Evolutionary conservation across 2,888 invertebrate genomes (phyloP).

Genomic region (Xylota segnis): DNA sequence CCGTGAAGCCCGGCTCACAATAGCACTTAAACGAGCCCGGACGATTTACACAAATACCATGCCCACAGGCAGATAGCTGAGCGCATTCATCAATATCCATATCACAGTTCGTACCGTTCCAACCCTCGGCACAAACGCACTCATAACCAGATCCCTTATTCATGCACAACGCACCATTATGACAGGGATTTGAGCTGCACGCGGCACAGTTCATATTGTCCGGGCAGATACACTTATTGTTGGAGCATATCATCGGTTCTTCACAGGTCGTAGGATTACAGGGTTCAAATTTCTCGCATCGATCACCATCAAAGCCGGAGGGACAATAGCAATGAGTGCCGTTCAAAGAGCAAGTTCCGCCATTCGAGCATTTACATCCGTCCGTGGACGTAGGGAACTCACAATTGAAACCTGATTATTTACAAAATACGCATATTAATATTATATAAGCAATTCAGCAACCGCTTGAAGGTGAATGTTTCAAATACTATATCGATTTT

Average conservation of each 20-base stretch:
- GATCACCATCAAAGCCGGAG: slow-evolving; percentile 82
- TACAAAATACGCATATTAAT: neutral
- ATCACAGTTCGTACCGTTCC: slow-evolving; percentile 86
- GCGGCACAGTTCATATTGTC: slow-evolving; percentile 84
- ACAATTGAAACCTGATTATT: slow-evolving; percentile 82
- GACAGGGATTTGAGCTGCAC: slow-evolving; percentile 87
- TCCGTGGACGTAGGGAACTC: slow-evolving; percentile 80
- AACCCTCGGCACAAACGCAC: slow-evolving; percentile 87
- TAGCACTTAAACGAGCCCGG: slow-evolving; percentile 93
- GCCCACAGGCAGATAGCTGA: slow-evolving; percentile 88
- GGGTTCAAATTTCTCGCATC: slow-evolving; percentile 83
- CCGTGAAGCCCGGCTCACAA: slow-evolving; percentile 95
- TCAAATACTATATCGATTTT: neutral
- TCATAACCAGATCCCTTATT: slow-evolving; percentile 86
- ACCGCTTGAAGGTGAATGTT: neutral
- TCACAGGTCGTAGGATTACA: slow-evolving; percentile 82
- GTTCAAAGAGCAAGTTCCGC: slow-evolving; percentile 83
- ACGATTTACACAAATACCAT: slow-evolving; percentile 93
- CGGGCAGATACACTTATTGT: slow-evolving; percentile 83
- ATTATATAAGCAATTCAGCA: neutral
- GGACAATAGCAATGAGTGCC: slow-evolving; percentile 83
- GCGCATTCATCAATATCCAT: slow-evolving; percentile 90
- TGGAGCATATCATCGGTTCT: slow-evolving; percentile 83
- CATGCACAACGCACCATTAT: slow-evolving; percentile 88
- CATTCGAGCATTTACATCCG: slow-evolving; percentile 83